Evolutionary conservation across 2,113 vertebrate genomes (phyloP), one percentile per base, ranked within the genome.

Genomic region (Istiophorus platypterus): DNA sequence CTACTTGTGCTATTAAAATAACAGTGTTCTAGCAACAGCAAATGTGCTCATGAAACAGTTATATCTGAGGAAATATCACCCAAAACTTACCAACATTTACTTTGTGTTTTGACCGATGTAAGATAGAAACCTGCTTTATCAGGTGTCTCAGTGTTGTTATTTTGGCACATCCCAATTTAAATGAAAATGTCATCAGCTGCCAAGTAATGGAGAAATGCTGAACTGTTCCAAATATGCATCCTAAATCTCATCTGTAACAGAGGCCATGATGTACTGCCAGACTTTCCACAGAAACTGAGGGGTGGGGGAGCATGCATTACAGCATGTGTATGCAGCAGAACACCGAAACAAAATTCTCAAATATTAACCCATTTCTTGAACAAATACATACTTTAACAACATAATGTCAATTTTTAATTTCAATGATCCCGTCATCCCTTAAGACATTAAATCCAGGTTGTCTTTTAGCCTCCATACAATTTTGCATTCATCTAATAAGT

Each of bases 261-360:
- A 82, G 62, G 79, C 66, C 49, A 41, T 49, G 65, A 80, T 72
- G 68, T 68, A 8, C 76, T 56, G 67, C 81, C 77, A 80, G 52
- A 31, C 49, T 41, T 57, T 64, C 39, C 42, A 27, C 51, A 22
- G 70, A 42, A 41, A n/a, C 54, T 27, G 49, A 64, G 27, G 41
- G 39, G 31, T 61, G 58, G 22, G 18, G 57, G 61, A 41, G 52
- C 12, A n/a, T 31, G 24, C 17, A 22, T 54, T 54, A 54, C 10
- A 64, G 26, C 67, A 71, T 41, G 31, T 22, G 42, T 34, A 68
- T 18, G n/a, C 41, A 65, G 59, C 27, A 49, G 39, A 27, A 29
- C 58, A 57, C 49, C 29, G 42, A 47, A 34, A 72, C 42, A 52
- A 0, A 42, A 24, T 45, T 41, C 31, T 77, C n/a, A 65, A 47